phyloP scores from a whole-genome alignment of 2,888 invertebrate genomes.

The Oxycera nigricornis region DNA sequence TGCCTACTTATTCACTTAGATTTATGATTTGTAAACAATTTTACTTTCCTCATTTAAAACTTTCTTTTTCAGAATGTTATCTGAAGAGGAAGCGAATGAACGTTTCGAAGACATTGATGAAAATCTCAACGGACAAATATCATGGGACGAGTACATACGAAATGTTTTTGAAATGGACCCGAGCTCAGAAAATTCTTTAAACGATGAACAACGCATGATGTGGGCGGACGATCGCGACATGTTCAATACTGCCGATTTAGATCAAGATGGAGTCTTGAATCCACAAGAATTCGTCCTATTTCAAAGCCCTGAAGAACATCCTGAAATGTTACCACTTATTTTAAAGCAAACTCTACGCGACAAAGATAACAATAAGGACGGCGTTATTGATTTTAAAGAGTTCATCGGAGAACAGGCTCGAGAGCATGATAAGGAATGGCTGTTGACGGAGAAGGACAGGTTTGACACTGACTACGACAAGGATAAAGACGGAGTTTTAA shows the following conservation, averaged over 20 bases:
- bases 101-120: slow-evolving; percentile 85
- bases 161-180: slow-evolving; percentile 80
- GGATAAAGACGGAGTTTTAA: slow-evolving; percentile 82
- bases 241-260: slow-evolving; percentile 84
- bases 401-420: slow-evolving; percentile 62
- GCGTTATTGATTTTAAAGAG: slow-evolving; percentile 77
- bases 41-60: too few relatives aligned
- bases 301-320: slow-evolving; percentile 92
- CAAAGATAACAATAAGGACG: slow-evolving; percentile 86
- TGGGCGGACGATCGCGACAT: slow-evolving; percentile 83
- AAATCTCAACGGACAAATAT: slow-evolving; percentile 79
- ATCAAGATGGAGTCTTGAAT: slow-evolving; percentile 80
- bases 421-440: slow-evolving; percentile 76
- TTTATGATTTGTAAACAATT: too few relatives aligned
- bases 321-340: slow-evolving; percentile 81
- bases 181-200: slow-evolving; percentile 55
- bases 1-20: too few relatives aligned
- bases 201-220: slow-evolving; percentile 65
- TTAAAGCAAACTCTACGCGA: slow-evolving; percentile 83
- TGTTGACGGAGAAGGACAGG: slow-evolving; percentile 76
- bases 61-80: slow-evolving; percentile 71
- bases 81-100: slow-evolving; percentile 86
- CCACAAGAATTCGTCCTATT: slow-evolving; percentile 85
- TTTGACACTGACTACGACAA: slow-evolving; percentile 87
- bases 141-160: slow-evolving; percentile 90